Conservation (phyloP, 1,140 invertebrate species). For the Dinothrombium tinctorium region DNA sequence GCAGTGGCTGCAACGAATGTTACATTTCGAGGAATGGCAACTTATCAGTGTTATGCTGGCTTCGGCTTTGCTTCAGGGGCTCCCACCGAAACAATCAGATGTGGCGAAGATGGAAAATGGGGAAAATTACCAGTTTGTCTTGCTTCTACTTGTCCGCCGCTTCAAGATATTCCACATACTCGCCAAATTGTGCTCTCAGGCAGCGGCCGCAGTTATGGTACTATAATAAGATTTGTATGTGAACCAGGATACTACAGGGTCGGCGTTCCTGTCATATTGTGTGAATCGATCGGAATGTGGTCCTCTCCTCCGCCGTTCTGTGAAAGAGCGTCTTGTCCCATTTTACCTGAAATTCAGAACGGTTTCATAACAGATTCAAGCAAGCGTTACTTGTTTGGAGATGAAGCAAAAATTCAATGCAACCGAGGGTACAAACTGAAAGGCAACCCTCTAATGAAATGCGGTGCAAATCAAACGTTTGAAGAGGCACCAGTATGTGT, state of each 20-base stretch:
- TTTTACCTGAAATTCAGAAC: conserved; percentile 38
- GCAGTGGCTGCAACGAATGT: conserved; percentile 84
- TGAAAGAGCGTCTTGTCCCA: conserved; percentile 50
- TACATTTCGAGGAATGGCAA: conserved; percentile 69
- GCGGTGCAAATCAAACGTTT: conserved; percentile 60
- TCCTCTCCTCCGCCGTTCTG: conserved; percentile 70
- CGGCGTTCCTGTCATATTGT: conserved; percentile 68
- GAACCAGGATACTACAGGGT: conserved; percentile 67
- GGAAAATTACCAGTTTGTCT: conserved; percentile 68
- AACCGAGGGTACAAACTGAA: conserved; percentile 61
- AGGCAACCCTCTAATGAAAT: conserved; percentile 63
- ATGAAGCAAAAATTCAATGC: conserved; percentile 76
- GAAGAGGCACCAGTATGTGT: conserved; percentile 54
- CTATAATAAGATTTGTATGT: conserved; percentile 80
- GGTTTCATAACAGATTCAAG: conserved; percentile 16
- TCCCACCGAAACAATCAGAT: conserved; percentile 67
- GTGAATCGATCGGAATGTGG: conserved; percentile 91
- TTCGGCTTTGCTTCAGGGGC: conserved; percentile 71
- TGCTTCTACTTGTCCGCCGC: conserved; percentile 71
- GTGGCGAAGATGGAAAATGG: conserved; percentile 64
- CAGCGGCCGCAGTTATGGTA: conserved; percentile 63
- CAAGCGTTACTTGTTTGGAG: conserved; percentile 46
- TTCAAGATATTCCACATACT: conserved; percentile 63
- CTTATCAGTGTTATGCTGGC: conserved; percentile 86
- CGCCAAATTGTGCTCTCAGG: conserved; percentile 73